These are phyloP conservation scores for Chesias legatella DNA, from an alignment of 2,888 invertebrate species.

Conservation along the genomic window DNA sequence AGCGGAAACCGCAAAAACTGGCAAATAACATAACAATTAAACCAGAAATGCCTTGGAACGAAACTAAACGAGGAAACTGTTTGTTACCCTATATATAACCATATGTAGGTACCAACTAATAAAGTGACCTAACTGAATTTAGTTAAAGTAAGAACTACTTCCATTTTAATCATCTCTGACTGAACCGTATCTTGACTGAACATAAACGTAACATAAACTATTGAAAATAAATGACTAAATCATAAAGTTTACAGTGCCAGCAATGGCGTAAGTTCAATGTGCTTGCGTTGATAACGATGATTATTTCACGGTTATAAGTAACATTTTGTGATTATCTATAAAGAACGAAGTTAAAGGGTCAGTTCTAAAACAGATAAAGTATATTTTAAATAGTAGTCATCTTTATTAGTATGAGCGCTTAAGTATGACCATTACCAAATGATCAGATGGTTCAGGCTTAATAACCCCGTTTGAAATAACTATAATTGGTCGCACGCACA, in stretches of 20 bases:
- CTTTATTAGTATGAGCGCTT: neutral
- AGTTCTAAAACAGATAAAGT: too few relatives aligned
- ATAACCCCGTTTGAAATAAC: conserved; percentile 12
- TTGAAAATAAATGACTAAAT: too few relatives aligned
- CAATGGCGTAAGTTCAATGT: conserved; percentile 23
- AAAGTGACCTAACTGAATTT: too few relatives aligned
- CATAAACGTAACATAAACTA: too few relatives aligned
- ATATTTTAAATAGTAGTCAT: neutral
- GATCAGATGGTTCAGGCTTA: neutral
- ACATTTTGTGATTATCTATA: conserved; percentile 10
- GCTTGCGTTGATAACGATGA: conserved; percentile 25
- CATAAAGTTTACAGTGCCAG: neutral
- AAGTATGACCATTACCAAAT: neutral
- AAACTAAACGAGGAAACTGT: too few relatives aligned
- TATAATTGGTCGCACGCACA: conserved; percentile 23
- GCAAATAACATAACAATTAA: conserved; percentile 64
- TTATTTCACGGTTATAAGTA: neutral
- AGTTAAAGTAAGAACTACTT: too few relatives aligned
- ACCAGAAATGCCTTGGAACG: conserved; percentile 46
- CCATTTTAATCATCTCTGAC: too few relatives aligned
- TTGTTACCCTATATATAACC: too few relatives aligned
- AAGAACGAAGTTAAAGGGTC: neutral
- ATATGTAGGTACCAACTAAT: too few relatives aligned
- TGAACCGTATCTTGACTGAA: too few relatives aligned
- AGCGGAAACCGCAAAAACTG: conserved; percentile 78